A percentile compares a stretch with the other conserved stretches of the same genome.
Evolutionary conservation across 2,888 invertebrate species (phyloP).

Genomic region (Timandra comae): DNA sequence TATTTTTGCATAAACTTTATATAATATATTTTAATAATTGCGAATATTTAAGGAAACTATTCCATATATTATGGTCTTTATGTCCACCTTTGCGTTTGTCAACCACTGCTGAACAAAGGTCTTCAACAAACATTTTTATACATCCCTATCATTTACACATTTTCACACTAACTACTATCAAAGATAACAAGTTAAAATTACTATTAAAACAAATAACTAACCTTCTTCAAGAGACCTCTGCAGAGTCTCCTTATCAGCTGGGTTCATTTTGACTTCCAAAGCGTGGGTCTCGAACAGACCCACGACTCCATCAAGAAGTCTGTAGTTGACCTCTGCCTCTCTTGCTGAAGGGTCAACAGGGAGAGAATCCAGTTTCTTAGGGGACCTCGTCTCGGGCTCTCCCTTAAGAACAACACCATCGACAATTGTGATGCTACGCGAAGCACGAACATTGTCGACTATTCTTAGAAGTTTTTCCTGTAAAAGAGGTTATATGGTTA

Average conservation of each 20-base stretch:
- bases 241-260: constrained; percentile 82
- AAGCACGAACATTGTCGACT: constrained; percentile 75
- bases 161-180: too few species aligned
- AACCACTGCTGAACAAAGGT: too few species aligned
- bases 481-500: constrained; percentile 10
- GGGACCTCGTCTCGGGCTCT: constrained; percentile 62
- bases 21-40: too few species aligned
- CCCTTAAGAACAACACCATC: constrained; percentile 79
- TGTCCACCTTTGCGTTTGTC: too few species aligned
- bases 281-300: constrained; percentile 87
- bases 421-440: constrained; percentile 73
- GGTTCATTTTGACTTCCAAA: constrained; percentile 87
- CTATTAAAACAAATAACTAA: constrained; percentile 30
- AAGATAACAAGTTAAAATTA: too few species aligned
- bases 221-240: constrained; percentile 90
- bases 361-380: constrained; percentile 79
- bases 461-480: constrained; percentile 84
- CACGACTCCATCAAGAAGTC: constrained; percentile 84
- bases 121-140: too few species aligned
- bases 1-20: too few species aligned
- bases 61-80: too few species aligned
- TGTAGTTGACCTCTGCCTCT: constrained; percentile 83
- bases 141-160: too few species aligned
- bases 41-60: too few species aligned
- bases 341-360: constrained; percentile 84